Conservation (phyloP, 2,113 vertebrate species). For the Pimephales promelas region DNA sequence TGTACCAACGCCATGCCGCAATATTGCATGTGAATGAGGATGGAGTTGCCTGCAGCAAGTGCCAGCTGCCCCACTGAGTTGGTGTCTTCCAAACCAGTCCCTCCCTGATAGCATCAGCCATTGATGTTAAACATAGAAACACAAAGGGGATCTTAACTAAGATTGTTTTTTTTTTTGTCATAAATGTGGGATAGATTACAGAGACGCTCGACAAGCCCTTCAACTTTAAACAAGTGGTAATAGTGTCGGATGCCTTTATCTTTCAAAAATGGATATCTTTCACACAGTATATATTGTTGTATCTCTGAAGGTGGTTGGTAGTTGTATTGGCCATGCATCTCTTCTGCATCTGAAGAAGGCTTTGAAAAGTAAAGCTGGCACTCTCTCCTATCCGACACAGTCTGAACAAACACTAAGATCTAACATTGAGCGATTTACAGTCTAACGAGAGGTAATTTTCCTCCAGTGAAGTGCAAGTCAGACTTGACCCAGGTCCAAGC, state of each 20-base stretch:
- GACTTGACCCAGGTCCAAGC: conserved; percentile 51
- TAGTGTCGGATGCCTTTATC: neutral
- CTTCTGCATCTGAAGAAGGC: neutral
- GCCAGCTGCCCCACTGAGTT: neutral
- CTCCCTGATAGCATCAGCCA: conserved; percentile 37
- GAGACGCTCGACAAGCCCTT: neutral
- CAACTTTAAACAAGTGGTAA: neutral
- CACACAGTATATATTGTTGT: neutral
- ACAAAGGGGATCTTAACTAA: neutral
- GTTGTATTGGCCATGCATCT: conserved; percentile 3
- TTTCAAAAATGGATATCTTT: neutral
- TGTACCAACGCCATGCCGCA: neutral
- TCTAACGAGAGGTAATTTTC: conserved; percentile 54
- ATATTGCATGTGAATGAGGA: conserved; percentile 18
- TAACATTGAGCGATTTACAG: conserved; percentile 42
- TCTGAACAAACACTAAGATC: conserved; percentile 37
- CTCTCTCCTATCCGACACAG: neutral
- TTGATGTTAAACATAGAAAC: neutral
- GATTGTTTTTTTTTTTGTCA: neutral
- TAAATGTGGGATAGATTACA: neutral
- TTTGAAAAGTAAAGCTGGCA: conserved; percentile 5
- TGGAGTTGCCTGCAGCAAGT: neutral
- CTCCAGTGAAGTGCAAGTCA: conserved; percentile 63
- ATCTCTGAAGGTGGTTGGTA: neutral
- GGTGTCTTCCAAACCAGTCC: neutral